Base-by-base conservation (phyloP, 2,797 vertebrate genomes). In the Phrynocephalus guinanensis region DNA sequence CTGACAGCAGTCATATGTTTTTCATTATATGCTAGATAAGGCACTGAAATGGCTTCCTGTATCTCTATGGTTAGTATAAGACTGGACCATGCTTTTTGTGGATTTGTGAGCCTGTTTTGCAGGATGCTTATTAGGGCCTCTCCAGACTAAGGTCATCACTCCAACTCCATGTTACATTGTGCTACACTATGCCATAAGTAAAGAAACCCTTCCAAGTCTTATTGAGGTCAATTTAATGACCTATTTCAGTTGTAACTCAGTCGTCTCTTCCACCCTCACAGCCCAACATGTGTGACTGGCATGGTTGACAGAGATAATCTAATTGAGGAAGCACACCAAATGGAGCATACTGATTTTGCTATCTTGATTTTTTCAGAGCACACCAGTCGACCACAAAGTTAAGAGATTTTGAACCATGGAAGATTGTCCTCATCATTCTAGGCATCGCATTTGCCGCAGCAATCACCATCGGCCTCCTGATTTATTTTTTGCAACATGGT, bases 341-440 rank as follows among this genome's bases (percentile, higher is more conserved):
- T n/a, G n/a, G 9, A 50, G n/a, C 60, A 72, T 80, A 33, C 30
- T 44, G 1, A 44, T 0, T 66, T 52, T 73, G 1, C 50, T 83
- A 0, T 63, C 71, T 89, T 90, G 83, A 26, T 79, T 90, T 30
- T 50, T 81, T 0, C 89, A 97, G 97, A 94, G 95, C 89, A 56
- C 78, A 13, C 60, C 79, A 85, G 70, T 84, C 88, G 82, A 56
- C 33, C 22, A 87, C 85, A 88, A 91, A 6, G 89, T 78, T 30
- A 77, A 94, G 92, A 88, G 77, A 75, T 63, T 84, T 95, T 79
- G 94, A 95, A 81, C 95, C 95, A 26, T 96, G 97, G 96, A 93
- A 94, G 93, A 92, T 85, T 1, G 77, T 75, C 20, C 33, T 95
- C 73, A 93, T 96, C 1, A 15, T 90, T 33, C n/a, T 92, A 71